These are phyloP conservation scores for Chrysogorgia sp. DNA, from an alignment of 92 coral and sea anemone species.

Conservation along the genomic window DNA sequence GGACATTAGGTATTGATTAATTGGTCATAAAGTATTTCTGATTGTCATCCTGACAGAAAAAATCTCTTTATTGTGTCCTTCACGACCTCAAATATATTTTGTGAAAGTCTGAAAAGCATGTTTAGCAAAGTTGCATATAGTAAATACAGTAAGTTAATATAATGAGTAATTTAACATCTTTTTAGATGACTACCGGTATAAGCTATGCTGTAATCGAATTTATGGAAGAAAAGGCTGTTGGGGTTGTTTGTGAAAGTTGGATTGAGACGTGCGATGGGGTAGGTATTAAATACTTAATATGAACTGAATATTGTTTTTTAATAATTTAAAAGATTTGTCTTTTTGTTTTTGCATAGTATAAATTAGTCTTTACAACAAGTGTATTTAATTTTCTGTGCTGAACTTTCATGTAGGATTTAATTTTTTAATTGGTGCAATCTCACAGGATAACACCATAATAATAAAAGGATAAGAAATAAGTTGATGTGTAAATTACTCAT, in stretches of 20 bases:
- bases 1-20: too few relatives aligned
- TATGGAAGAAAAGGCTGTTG: constrained; percentile 16
- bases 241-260: neutral
- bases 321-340: neutral
- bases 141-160: neutral
- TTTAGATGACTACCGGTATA: constrained; percentile 8
- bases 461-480: too few relatives aligned
- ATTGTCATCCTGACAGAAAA: neutral
- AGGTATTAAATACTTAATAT: too few relatives aligned
- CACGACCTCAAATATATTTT: too few relatives aligned
- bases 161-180: neutral
- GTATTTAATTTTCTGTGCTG: too few relatives aligned
- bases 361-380: too few relatives aligned
- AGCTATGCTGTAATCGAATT: constrained; percentile 26
- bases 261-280: constrained; percentile 22
- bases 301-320: neutral
- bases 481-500: too few relatives aligned
- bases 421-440: too few relatives aligned
- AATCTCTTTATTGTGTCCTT: too few relatives aligned
- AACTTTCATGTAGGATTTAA: too few relatives aligned
- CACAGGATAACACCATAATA: neutral
- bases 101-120: too few relatives aligned
- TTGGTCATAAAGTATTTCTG: neutral
- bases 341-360: neutral
- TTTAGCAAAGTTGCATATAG: too few relatives aligned